These are phyloP conservation scores for Pelodytes ibericus DNA, from an alignment of 2,797 vertebrate genomes.

Conservation along the genomic window DNA sequence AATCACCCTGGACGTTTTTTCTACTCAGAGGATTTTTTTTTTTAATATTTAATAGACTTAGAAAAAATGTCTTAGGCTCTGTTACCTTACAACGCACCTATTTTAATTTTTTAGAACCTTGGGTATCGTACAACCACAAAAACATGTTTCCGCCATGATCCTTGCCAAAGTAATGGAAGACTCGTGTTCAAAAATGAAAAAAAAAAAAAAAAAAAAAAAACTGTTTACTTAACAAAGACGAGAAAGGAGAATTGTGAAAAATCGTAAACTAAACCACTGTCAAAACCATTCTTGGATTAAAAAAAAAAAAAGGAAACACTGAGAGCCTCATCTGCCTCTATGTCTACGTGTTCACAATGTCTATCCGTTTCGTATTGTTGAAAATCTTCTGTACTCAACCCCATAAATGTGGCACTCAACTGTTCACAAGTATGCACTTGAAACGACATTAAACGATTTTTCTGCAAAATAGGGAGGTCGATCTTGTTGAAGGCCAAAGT, in stretches of 20 bases:
- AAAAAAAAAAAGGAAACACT: conserved; percentile 1
- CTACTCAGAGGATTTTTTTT: background rate
- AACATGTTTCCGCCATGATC: conserved; percentile 11
- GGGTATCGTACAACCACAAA: conserved; percentile 35
- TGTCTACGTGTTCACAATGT: background rate
- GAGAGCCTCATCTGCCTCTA: background rate
- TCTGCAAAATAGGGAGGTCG: background rate
- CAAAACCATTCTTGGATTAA: background rate
- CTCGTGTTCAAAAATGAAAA: conserved; percentile 14
- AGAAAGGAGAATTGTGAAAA: conserved; percentile 3
- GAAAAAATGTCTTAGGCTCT: conserved; percentile 47
- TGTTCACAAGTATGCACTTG: conserved; percentile 31
- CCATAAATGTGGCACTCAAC: conserved; percentile 13
- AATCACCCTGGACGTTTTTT: background rate
- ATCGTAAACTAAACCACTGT: background rate
- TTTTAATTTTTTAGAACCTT: conserved; percentile 46
- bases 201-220: background rate
- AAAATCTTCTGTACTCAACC: conserved; percentile 1
- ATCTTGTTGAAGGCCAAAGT: conserved; percentile 4
- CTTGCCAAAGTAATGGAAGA: conserved; percentile 41
- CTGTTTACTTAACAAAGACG: conserved; percentile 3
- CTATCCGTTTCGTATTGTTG: conserved; percentile 15
- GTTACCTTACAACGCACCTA: conserved; percentile 44
- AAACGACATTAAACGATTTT: conserved; percentile 3
- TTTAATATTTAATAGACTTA: conserved; percentile 35